Evolutionary conservation across 2,113 vertebrate species (phyloP).

Genomic region (Strigops habroptila): DNA sequence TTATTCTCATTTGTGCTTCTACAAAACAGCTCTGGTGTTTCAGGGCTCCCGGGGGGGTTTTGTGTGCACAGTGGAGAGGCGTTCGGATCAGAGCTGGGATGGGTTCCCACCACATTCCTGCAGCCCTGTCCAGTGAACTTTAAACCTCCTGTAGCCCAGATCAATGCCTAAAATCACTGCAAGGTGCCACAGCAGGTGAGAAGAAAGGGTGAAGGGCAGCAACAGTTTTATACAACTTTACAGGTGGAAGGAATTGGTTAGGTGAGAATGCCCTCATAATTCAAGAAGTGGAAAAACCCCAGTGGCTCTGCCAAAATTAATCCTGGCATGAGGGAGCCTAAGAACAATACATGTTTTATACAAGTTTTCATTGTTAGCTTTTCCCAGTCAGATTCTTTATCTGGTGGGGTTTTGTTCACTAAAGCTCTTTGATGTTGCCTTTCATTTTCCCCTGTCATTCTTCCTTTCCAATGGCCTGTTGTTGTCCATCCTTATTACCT

Average conservation of each 20-base stretch:
- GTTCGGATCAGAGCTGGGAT: neutral
- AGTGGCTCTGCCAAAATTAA: neutral
- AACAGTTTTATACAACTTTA: neutral
- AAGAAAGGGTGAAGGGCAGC: neutral
- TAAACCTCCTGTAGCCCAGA: neutral
- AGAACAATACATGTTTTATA: neutral
- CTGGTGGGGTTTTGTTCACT: neutral
- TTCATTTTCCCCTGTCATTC: neutral
- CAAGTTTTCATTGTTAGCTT: neutral
- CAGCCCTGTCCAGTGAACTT: neutral
- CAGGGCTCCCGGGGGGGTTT: neutral
- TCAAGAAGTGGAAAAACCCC: neutral
- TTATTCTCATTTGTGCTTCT: constrained; percentile 8
- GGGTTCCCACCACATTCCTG: neutral
- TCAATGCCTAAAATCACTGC: neutral
- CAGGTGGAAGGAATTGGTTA: neutral
- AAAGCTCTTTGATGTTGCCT: neutral
- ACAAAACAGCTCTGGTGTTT: neutral
- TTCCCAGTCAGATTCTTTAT: neutral
- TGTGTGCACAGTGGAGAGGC: neutral
- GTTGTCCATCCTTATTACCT: neutral
- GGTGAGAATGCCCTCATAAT: neutral
- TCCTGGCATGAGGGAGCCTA: neutral
- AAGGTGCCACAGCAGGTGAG: neutral
- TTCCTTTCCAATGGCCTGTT: neutral